A percentile compares a stretch with the other conserved stretches of the same genome.
Evolutionary conservation across 2,113 vertebrate species (phyloP).

Genomic region (Heterotilapia buettikoferi): DNA sequence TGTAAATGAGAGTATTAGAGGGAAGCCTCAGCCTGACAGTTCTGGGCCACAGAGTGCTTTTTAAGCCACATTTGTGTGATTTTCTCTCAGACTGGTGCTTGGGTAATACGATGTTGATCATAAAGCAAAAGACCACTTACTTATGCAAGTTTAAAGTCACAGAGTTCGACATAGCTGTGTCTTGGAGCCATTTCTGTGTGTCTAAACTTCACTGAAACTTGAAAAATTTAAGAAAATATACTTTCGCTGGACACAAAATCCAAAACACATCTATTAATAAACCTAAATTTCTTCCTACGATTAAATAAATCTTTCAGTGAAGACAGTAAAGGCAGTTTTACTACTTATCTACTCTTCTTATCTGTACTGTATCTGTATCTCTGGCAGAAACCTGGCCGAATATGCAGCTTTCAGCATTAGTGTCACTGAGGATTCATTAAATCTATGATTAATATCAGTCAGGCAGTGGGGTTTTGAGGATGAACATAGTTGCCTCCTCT

Average conservation of each 20-base stretch:
- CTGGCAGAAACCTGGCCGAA: background rate
- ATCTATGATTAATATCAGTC: slow-evolving; percentile 21
- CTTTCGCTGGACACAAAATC: background rate
- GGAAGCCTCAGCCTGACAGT: slow-evolving; percentile 45
- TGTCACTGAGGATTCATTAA: slow-evolving; percentile 12
- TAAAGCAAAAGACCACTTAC: slow-evolving; percentile 36
- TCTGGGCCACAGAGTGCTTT: slow-evolving; percentile 27
- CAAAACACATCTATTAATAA: background rate
- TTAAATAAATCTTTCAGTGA: background rate
- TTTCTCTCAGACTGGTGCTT: slow-evolving; percentile 23
- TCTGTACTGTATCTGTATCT: background rate
- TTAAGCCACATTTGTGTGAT: slow-evolving; percentile 24
- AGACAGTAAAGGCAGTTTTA: background rate
- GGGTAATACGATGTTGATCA: slow-evolving; percentile 57
- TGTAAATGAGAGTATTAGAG: slow-evolving; percentile 28
- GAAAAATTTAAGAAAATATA: background rate
- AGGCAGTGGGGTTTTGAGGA: slow-evolving; percentile 4
- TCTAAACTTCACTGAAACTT: background rate
- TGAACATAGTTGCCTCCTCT: slow-evolving; percentile 9
- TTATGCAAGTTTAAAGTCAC: slow-evolving; percentile 11
- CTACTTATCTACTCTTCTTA: background rate
- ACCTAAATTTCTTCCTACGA: background rate
- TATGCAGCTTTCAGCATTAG: background rate
- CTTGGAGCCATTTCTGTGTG: background rate
- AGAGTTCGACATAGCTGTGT: background rate